phyloP scores from a whole-genome alignment of 2,888 invertebrate genomes.

The Zootermopsis nevadensis region DNA sequence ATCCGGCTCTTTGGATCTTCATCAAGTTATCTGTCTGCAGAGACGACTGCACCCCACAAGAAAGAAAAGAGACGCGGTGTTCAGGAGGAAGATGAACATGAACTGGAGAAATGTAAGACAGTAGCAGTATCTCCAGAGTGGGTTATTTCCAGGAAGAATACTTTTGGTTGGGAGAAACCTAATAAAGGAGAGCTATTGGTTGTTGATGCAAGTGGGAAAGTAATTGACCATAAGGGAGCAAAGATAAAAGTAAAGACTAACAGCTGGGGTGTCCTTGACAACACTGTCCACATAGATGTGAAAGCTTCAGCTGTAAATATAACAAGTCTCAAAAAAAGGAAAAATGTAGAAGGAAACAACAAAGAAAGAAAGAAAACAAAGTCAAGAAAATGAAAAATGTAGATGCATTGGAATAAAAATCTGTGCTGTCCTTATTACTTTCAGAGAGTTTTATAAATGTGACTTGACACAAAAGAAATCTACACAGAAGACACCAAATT shows the following conservation, averaged over 20 bases:
- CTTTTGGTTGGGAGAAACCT: neutral
- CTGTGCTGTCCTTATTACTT: too few species aligned
- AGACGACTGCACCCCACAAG: neutral
- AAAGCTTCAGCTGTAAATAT: neutral
- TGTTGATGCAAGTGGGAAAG: neutral
- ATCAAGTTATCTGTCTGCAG: neutral
- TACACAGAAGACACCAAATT: too few species aligned
- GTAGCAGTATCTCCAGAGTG: neutral
- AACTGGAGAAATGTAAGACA: neutral
- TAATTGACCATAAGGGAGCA: neutral
- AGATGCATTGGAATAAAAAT: neutral
- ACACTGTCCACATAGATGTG: constrained; percentile 8
- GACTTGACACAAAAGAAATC: too few species aligned
- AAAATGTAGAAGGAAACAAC: neutral
- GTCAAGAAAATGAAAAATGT: neutral
- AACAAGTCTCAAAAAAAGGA: neutral
- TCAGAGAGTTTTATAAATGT: too few species aligned
- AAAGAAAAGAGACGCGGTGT: neutral
- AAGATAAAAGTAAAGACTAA: constrained; percentile 14
- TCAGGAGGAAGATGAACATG: neutral
- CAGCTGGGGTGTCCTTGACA: neutral
- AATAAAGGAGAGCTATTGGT: neutral
- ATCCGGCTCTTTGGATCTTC: constrained; percentile 3
- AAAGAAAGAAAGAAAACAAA: neutral
- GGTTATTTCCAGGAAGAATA: neutral